Percentiles rank a stretch among this genome's conserved stretches.
These are phyloP conservation scores for Drosophila pseudoobscura DNA, from an alignment of 1,140 invertebrate genomes.

Conservation along the genomic window DNA sequence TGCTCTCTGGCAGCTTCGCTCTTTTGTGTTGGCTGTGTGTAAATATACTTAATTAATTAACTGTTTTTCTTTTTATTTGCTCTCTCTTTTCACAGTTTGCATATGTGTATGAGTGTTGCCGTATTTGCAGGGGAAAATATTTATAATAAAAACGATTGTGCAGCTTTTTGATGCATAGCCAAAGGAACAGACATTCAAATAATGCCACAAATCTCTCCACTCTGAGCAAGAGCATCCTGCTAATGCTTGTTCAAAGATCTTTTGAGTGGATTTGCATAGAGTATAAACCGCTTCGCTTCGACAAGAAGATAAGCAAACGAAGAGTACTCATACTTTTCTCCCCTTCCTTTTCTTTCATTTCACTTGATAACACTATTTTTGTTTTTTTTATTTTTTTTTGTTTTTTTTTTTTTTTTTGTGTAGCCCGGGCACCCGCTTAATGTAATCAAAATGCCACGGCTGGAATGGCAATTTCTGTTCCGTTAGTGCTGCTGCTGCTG, in stretches of 20 bases:
- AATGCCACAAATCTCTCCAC: too few relatives aligned
- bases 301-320: slow-evolving; percentile 15
- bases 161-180: too few relatives aligned
- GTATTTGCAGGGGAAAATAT: too few relatives aligned
- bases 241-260: neutral
- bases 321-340: neutral
- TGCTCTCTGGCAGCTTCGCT: slow-evolving; percentile 3
- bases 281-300: slow-evolving; percentile 8
- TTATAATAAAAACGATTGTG: too few relatives aligned
- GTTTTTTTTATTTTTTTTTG: slow-evolving; percentile 13
- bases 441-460: slow-evolving; percentile 57
- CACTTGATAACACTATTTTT: neutral
- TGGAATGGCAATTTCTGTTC: slow-evolving; percentile 31
- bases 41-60: slow-evolving; percentile 78
- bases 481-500: slow-evolving; percentile 3
- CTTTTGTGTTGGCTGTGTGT: slow-evolving; percentile 54
- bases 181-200: too few relatives aligned
- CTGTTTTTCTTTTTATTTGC: slow-evolving; percentile 53
- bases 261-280: slow-evolving; percentile 20
- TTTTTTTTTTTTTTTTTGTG: neutral
- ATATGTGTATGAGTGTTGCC: slow-evolving; percentile 6
- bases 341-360: slow-evolving; percentile 12
- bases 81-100: slow-evolving; percentile 4
- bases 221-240: neutral
- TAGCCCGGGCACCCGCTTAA: slow-evolving; percentile 32